Evolutionary conservation across 2,113 vertebrate species (phyloP), one percentile per base, ranked within the genome.

Genomic region (Oenanthe melanoleuca): DNA sequence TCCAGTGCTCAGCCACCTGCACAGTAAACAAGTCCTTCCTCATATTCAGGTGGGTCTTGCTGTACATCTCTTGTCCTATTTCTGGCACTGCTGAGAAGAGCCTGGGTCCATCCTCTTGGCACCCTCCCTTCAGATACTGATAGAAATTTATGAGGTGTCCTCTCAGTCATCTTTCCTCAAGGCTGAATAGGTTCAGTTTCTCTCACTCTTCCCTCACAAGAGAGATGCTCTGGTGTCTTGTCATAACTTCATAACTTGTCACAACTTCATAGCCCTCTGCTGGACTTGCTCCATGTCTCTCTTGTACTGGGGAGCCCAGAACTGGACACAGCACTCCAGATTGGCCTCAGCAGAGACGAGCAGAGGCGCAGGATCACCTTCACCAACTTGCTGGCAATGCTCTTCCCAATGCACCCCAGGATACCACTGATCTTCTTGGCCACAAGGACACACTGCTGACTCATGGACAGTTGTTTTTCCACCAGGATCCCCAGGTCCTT

Each of bases 401-500:
- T n/a, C n/a, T n/a, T n/a, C n/a, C n/a, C n/a, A n/a, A n/a, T n/a
- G n/a, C n/a, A n/a, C n/a, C n/a, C n/a, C n/a, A n/a, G n/a, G n/a
- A n/a, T n/a, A n/a, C n/a, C n/a, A 6, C 0, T 8, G 23, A 8
- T 11, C 14, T 49, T 69, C 34, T 26, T 8, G 5, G 7, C 29
- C 34, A 22, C n/a, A 25, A 21, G 17, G 28, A 16, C 22, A 47
- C n/a, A 21, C 23, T 40, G 6, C 11, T 49, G n/a, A 8, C 17
- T 57, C 42, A 47, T 40, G 23, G 16, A n/a, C 28, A 59, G 44
- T 70, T 70, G 14, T 24, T 70, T 24, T 23, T n/a, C 12, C 34
- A 19, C 8, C 0, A 1, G 28, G 8, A 50, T 5, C 19, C 34
- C 14, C 19, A 42, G 24, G 24, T 50, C 9, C 14, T 28, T n/a